Base-by-base conservation (phyloP, 2,113 vertebrate genomes). In the Panthera leo region DNA sequence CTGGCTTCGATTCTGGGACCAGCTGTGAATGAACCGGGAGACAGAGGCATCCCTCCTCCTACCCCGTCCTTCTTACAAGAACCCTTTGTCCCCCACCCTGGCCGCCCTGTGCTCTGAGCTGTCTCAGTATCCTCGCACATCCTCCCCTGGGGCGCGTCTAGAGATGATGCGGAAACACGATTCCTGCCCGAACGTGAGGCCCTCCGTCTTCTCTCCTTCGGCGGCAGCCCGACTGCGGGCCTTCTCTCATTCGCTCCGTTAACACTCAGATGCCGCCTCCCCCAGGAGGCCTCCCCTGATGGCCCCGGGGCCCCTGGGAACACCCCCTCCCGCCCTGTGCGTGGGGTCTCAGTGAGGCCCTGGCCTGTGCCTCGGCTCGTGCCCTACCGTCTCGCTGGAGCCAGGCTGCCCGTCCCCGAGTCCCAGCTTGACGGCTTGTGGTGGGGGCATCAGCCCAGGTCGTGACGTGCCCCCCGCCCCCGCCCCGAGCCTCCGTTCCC, bases 131-230 rank as follows among this genome's bases (percentile, higher is more conserved):
- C 36, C 25, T 51, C 3, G 14, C 53, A 5, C 14, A 2, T 39
- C 11, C 3, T 31, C 39, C 61, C 53, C 10, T 2, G 45, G 6
- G 67, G 68, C 2, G 11, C 31, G 16, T 13, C 45, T 25, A 3
- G 67, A 34, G 71, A 15, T 53, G 58, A 42, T 4, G 3, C 3
- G 36, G 51, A 51, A 61, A n/a, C 5, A 12, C 51, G 13, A 1
- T 29, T 42, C n/a, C 29, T 19, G 16, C 53, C 19, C 5, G 0
- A 23, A 3, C 1, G 2, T 3, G 3, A 5, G 13, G 3, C 19
- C 14, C 7, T 48, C 6, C 1, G 1, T 45, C 51, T 51, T 53
- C 55, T 16, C 18, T 36, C 10, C 36, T 18, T 63, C 73, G 11
- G 23, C 63, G 11, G 31, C 21, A 10, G 70, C 27, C 15, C 0